phyloP scores from a whole-genome alignment of 2,797 vertebrate genomes.

The Xiphorhynchus erythropygius region DNA sequence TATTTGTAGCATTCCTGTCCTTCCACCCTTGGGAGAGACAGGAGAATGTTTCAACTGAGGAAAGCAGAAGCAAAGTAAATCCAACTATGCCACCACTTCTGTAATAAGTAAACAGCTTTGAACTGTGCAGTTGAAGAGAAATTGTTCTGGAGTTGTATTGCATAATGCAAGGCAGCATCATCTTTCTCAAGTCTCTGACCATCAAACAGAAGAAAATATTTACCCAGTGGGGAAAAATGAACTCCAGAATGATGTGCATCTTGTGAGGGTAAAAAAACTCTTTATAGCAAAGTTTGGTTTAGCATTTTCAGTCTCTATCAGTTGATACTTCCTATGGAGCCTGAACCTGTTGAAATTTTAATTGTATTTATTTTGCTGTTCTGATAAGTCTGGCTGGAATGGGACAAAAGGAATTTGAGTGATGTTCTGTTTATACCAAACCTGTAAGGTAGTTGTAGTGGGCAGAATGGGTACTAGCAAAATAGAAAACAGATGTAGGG shows the following conservation, averaged over 20 bases:
- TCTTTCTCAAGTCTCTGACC: conserved; percentile 1
- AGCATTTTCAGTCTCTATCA: background rate
- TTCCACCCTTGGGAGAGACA: conserved; percentile 31
- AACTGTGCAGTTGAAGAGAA: background rate
- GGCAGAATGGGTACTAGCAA: background rate
- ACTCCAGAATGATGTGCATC: background rate
- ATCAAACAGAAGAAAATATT: conserved; percentile 16
- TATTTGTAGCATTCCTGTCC: conserved; percentile 27
- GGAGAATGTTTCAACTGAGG: background rate
- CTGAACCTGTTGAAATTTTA: background rate
- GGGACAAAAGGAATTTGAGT: background rate
- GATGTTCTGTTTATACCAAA: background rate
- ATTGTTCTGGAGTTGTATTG: background rate
- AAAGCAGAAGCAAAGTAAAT: background rate
- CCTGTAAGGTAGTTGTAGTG: background rate
- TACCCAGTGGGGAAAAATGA: background rate
- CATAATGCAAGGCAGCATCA: background rate
- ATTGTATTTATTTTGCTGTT: conserved; percentile 17
- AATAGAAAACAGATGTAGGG: background rate
- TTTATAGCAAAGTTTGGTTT: background rate
- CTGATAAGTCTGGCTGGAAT: background rate
- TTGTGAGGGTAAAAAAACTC: background rate
- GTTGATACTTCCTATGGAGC: background rate
- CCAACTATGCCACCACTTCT: background rate
- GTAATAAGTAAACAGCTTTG: background rate